Base-by-base conservation (phyloP, 2,797 vertebrate species). In the Enteromius afrohamiltoni region DNA sequence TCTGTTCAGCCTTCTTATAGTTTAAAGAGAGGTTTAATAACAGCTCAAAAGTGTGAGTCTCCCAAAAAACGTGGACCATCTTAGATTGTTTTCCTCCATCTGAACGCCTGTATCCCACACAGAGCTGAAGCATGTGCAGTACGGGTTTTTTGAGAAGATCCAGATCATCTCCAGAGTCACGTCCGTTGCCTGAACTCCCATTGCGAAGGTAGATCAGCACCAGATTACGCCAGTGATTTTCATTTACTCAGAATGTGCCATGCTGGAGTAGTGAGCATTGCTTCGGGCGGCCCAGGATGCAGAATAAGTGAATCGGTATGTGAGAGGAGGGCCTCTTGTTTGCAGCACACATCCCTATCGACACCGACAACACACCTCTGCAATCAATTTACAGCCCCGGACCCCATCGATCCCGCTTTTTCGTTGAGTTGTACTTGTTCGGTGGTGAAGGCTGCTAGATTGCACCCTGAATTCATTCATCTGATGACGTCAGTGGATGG, bases 241-340 rank as follows among this genome's bases (percentile, higher is more conserved):
- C 19, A 73, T 81, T 84, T 87, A 80, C 67, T 82, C n/a, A 76
- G 10, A 55, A 55, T 26, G 81, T 34, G n/a, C 53, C n/a, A 23
- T 62, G 19, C 4, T 34, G 21, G 23, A 53, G 37, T 21, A 58
- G 23, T 9, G 4, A 73, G 55, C 34, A 34, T 34, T 26, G 79
- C 40, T 74, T 9, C n/a, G 37, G 65, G 65, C 23, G 23, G 16
- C 45, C 19, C 53, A 69, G 74, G 65, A 82, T 82, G 47, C 58
- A 29, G 16, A 6, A 9, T 70, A 67, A 79, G 69, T 83, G 80
- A 49, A 79, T 70, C 40, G 9, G 69, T 34, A 62, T 79, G 75
- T 75, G 79, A 58, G 19, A 16, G 42, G n/a, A 16, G 67, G 19
- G 60, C n/a, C 60, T 58, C 17, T 29, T 42, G 31, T 68, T 58